These are phyloP conservation scores for Trachelus stipa DNA, from an alignment of 2,888 invertebrate species.

Conservation along the genomic window DNA sequence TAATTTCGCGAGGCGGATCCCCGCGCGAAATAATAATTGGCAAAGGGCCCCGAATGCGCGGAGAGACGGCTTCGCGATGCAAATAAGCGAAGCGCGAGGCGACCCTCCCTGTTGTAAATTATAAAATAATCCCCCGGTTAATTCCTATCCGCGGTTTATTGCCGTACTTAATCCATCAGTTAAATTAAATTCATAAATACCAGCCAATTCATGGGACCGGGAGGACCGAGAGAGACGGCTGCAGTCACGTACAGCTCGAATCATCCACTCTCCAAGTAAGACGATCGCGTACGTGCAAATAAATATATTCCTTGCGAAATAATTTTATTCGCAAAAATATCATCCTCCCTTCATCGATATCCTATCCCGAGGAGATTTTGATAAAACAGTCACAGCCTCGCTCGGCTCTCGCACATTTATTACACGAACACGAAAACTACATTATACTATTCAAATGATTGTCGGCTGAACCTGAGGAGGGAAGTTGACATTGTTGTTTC, in stretches of 20 bases:
- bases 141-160: conserved; percentile 58
- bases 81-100: conserved; percentile 49
- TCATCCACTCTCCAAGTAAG: not conserved
- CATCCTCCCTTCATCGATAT: not conserved
- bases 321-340: not conserved
- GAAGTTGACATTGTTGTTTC: conserved; percentile 65
- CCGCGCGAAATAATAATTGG: conserved; percentile 49
- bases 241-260: not conserved
- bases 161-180: conserved; percentile 51
- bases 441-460: conserved; percentile 62
- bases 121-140: conserved; percentile 61
- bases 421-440: conserved; percentile 55
- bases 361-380: not conserved
- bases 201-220: conserved; percentile 29
- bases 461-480: conserved; percentile 44
- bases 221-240: not conserved
- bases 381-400: not conserved
- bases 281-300: not conserved
- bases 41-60: conserved; percentile 43
- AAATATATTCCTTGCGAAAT: not conserved
- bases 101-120: conserved; percentile 56
- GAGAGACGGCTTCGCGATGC: conserved; percentile 34
- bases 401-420: not conserved
- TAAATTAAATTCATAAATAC: conserved; percentile 56
- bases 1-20: conserved; percentile 22